Evolutionary conservation across 2,113 vertebrate species (phyloP).

Genomic region (Terrapene triunguis): DNA sequence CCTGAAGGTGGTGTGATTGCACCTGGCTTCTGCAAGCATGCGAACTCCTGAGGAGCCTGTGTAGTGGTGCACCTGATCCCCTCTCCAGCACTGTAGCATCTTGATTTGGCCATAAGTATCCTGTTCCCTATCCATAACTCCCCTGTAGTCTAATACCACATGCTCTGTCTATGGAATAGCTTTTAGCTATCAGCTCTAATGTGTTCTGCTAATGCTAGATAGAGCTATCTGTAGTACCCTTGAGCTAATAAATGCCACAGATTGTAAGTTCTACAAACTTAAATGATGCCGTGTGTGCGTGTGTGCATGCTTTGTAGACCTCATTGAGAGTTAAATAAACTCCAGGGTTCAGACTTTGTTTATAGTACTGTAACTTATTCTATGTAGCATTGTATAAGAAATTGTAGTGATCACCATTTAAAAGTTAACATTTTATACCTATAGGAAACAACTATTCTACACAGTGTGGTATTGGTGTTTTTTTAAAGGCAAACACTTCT

Average conservation of each 20-base stretch:
- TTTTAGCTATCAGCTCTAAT: neutral
- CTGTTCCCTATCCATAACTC: neutral
- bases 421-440: neutral
- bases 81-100: neutral
- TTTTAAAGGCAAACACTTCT: neutral
- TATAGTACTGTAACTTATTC: neutral
- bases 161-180: neutral
- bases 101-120: neutral
- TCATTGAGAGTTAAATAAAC: neutral
- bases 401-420: neutral
- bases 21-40: neutral
- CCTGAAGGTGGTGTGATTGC: neutral
- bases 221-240: neutral
- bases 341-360: neutral
- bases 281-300: neutral
- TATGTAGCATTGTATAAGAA: neutral
- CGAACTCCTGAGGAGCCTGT: neutral
- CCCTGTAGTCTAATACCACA: neutral
- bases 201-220: neutral
- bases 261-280: neutral
- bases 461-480: neutral
- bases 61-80: neutral
- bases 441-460: neutral
- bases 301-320: neutral
- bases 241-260: neutral